A percentile compares a stretch with the other conserved stretches of the same genome.
These are phyloP conservation scores for Alsophila aescularia DNA, from an alignment of 2,888 invertebrate genomes.

Conservation along the genomic window DNA sequence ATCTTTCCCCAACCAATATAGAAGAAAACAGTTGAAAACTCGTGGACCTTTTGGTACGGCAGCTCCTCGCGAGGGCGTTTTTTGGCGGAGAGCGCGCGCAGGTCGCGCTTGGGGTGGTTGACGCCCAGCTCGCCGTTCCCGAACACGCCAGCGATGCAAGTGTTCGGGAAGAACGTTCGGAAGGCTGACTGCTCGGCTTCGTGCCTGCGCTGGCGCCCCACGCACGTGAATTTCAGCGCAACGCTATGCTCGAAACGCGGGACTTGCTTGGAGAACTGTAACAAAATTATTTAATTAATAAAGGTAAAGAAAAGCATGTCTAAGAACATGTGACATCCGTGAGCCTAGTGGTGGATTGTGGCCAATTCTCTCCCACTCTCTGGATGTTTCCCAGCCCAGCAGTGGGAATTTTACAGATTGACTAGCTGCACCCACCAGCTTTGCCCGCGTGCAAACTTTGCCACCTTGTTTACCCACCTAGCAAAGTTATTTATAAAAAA, in stretches of 20 bases:
- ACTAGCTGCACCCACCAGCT: no score
- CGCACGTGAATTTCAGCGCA: constrained; percentile 72
- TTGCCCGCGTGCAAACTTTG: no score
- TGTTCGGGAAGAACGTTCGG: constrained; percentile 67
- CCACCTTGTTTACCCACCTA: no score
- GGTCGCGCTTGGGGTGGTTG: constrained; percentile 51
- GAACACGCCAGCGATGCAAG: constrained; percentile 70
- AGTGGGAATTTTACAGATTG: no score
- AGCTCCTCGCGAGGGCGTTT: constrained; percentile 50
- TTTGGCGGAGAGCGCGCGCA: constrained; percentile 32
- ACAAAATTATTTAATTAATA: not conserved
- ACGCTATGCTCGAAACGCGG: constrained; percentile 71
- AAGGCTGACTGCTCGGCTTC: constrained; percentile 68
- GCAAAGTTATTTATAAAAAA: no score
- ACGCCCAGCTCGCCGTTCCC: constrained; percentile 77
- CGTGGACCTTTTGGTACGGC: constrained; percentile 65
- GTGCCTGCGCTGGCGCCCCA: constrained; percentile 71
- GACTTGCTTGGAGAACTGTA: constrained; percentile 70
- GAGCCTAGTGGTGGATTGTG: no score
- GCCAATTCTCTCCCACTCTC: no score
- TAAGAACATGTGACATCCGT: no score
- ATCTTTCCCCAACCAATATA: constrained; percentile 78
- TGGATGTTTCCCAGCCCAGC: no score
- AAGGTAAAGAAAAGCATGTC: no score
- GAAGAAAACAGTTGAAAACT: constrained; percentile 75